These are phyloP conservation scores for Bergia sp. DNA, from an alignment of 92 coral and sea anemone genomes.

Conservation along the genomic window DNA sequence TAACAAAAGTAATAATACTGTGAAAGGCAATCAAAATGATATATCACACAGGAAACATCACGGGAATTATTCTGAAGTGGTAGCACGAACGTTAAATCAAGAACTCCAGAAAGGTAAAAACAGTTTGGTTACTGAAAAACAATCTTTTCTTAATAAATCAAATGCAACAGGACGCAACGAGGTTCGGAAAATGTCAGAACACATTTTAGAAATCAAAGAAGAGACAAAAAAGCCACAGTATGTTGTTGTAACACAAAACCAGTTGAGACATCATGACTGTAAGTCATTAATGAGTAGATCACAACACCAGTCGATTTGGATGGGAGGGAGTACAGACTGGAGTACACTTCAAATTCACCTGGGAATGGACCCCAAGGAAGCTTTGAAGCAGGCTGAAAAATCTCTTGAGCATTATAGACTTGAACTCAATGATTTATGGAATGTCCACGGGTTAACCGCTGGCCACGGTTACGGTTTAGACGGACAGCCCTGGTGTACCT, in stretches of 20 bases:
- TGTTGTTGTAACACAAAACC: constrained; percentile 47
- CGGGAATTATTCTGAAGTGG: neutral
- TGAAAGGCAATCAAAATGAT: neutral
- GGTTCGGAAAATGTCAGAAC: neutral
- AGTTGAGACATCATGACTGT: constrained; percentile 61
- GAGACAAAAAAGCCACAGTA: neutral
- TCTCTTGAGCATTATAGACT: constrained; percentile 79
- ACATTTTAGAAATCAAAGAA: neutral
- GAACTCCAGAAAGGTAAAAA: neutral
- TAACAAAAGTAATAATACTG: neutral
- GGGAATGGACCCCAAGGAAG: constrained; percentile 66
- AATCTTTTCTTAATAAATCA: neutral
- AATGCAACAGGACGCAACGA: neutral
- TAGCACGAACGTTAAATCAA: neutral
- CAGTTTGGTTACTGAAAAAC: neutral
- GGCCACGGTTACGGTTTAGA: constrained; percentile 83
- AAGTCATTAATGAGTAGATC: constrained; percentile 35
- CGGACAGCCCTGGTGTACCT: constrained; percentile 94
- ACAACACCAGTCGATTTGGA: constrained; percentile 73
- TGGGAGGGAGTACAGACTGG: constrained; percentile 90
- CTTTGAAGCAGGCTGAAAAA: constrained; percentile 72
- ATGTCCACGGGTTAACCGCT: constrained; percentile 89
- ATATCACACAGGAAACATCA: neutral
- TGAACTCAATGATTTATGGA: constrained; percentile 80
- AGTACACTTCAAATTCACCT: constrained; percentile 70